Evolutionary conservation across 2,113 vertebrate species (phyloP).

Genomic region (Callaeas wilsoni): DNA sequence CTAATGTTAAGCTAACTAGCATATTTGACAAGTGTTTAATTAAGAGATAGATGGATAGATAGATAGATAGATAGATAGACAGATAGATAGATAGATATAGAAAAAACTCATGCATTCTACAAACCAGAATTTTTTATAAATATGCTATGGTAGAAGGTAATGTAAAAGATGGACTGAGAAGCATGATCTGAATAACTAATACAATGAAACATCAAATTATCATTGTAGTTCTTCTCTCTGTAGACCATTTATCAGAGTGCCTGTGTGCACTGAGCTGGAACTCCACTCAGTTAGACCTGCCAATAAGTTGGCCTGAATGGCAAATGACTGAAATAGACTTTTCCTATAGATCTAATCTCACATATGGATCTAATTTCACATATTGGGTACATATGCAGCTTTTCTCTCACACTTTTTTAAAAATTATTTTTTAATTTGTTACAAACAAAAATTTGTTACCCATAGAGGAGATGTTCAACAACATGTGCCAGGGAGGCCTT

Average conservation of each 20-base stretch:
- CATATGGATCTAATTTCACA: background rate
- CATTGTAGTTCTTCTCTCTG: background rate
- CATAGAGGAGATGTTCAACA: background rate
- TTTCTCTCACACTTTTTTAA: background rate
- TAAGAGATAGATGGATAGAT: background rate
- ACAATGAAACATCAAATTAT: background rate
- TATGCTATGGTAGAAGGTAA: background rate
- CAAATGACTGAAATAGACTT: background rate
- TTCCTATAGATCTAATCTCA: background rate
- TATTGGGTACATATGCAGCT: accelerated
- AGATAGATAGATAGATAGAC: background rate
- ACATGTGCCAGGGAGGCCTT: background rate
- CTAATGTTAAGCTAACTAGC: background rate
- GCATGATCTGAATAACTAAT: background rate
- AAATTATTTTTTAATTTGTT: background rate
- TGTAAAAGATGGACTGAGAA: background rate
- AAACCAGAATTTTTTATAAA: background rate
- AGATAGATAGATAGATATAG: background rate
- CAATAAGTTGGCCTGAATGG: background rate
- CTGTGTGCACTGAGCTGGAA: background rate
- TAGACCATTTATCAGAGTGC: background rate
- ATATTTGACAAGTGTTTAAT: background rate
- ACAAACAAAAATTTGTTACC: background rate
- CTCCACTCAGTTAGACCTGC: background rate
- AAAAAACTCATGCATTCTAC: background rate